These are phyloP conservation scores for Motacilla alba DNA, from an alignment of 2,113 vertebrate species.

Conservation along the genomic window DNA sequence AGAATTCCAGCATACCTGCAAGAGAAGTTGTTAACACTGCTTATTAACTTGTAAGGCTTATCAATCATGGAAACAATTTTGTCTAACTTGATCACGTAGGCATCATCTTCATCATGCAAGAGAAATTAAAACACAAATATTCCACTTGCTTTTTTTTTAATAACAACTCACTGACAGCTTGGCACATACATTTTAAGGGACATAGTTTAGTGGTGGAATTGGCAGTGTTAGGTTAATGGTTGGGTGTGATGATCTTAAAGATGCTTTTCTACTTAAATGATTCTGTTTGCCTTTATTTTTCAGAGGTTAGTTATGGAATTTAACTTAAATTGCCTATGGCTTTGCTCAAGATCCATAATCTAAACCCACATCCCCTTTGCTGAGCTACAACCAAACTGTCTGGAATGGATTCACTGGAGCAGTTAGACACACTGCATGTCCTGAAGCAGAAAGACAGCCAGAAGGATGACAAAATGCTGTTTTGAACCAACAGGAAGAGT, in stretches of 20 bases:
- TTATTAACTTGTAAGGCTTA: neutral
- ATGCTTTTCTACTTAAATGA: neutral
- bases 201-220: neutral
- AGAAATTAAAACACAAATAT: neutral
- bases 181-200: neutral
- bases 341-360: neutral
- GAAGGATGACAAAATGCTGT: neutral
- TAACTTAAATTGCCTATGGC: neutral
- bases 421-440: neutral
- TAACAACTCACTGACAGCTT: neutral
- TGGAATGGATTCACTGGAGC: neutral
- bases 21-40: neutral
- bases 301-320: neutral
- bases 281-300: neutral
- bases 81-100: neutral
- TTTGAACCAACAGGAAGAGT: neutral
- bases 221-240: neutral
- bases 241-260: neutral
- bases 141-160: neutral
- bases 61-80: neutral
- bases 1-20: conserved; percentile 93
- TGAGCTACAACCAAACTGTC: neutral
- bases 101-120: neutral
- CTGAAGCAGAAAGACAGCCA: neutral
- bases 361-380: neutral